These are phyloP conservation scores for Bellardia bayeri DNA, from an alignment of 2,888 invertebrate species.

Conservation along the genomic window DNA sequence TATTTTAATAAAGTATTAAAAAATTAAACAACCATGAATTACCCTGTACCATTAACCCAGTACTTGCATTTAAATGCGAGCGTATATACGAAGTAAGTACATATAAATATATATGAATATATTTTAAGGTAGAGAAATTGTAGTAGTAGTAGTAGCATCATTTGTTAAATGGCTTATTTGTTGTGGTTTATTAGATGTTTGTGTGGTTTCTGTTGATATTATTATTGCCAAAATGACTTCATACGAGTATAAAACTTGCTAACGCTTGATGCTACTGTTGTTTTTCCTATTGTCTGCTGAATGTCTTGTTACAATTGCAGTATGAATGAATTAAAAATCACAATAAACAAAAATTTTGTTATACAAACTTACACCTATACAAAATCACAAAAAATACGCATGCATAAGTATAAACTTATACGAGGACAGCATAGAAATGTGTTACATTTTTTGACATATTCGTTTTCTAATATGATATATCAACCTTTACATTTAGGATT, in stretches of 20 bases:
- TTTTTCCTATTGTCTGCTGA: slow-evolving; percentile 17
- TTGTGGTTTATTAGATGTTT: slow-evolving; percentile 66
- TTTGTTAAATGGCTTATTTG: slow-evolving; percentile 69
- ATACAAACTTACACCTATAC: slow-evolving; percentile 1
- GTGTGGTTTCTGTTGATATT: slow-evolving; percentile 55
- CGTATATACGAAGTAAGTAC: neutral
- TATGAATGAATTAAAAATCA: slow-evolving; percentile 45
- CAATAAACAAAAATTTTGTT: slow-evolving; percentile 35
- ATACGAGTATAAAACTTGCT: neutral
- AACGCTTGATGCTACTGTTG: slow-evolving; percentile 4
- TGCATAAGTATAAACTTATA: neutral
- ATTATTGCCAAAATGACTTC: slow-evolving; percentile 39
- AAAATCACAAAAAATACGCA: neutral
- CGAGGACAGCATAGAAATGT: neutral
- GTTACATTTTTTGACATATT: no score
- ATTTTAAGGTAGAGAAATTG: neutral
- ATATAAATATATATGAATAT: neutral
- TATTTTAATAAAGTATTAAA: no score
- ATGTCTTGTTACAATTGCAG: slow-evolving; percentile 33
- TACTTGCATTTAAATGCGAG: neutral
- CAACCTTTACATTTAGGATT: no score
- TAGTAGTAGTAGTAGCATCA: slow-evolving; percentile 31
- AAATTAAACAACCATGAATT: neutral
- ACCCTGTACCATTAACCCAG: neutral
- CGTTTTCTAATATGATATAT: no score